These are phyloP conservation scores for Cottoperca gobio DNA, from an alignment of 2,797 vertebrate species.

Conservation along the genomic window DNA sequence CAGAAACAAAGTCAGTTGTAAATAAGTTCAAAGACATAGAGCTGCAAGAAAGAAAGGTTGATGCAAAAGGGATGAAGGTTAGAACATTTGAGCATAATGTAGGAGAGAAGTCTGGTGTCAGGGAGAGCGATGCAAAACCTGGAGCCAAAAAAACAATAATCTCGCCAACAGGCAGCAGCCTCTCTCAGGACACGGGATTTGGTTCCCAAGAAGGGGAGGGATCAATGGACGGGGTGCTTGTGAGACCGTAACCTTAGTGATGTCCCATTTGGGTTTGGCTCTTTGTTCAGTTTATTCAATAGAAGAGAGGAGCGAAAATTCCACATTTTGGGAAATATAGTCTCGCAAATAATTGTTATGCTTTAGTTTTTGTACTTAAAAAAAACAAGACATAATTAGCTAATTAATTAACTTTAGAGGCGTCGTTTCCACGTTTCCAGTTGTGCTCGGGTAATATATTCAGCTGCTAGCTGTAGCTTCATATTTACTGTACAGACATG, in stretches of 20 bases:
- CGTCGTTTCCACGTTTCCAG: neutral
- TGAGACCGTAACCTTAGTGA: slow-evolving; percentile 20
- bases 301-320: neutral
- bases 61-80: slow-evolving; percentile 40
- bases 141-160: slow-evolving; percentile 57
- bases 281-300: slow-evolving; percentile 3
- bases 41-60: slow-evolving; percentile 50
- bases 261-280: neutral
- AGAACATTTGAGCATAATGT: slow-evolving; percentile 48
- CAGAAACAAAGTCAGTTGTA: slow-evolving; percentile 25
- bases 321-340: neutral
- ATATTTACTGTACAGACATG: neutral
- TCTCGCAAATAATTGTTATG: neutral
- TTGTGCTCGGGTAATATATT: neutral
- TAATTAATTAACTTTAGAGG: neutral
- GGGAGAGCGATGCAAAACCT: slow-evolving; percentile 36
- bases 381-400: neutral
- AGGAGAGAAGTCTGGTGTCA: slow-evolving; percentile 37
- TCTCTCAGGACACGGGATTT: slow-evolving; percentile 84
- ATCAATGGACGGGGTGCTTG: slow-evolving; percentile 39
- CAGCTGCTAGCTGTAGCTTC: neutral
- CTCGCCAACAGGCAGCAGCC: slow-evolving; percentile 80
- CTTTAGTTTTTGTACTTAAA: neutral
- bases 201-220: slow-evolving; percentile 80
- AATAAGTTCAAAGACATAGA: slow-evolving; percentile 58